phyloP scores from a whole-genome alignment of 2,113 vertebrate species.

The Epinephelus moara region DNA sequence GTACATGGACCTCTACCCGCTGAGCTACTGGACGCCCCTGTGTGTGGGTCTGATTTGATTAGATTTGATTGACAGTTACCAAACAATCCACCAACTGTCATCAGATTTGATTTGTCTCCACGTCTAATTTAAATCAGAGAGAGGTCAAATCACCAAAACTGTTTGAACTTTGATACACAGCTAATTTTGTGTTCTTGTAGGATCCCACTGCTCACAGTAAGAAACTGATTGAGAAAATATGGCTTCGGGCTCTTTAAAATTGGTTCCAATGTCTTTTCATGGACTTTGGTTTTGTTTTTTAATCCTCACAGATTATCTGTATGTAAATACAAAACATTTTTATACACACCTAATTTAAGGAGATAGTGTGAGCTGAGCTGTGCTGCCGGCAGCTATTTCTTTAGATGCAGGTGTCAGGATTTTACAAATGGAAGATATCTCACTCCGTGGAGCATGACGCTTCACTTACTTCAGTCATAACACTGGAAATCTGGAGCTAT shows the following conservation, averaged over 20 bases:
- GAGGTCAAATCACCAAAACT: too few relatives aligned
- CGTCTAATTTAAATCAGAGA: not conserved
- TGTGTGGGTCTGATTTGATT: not conserved
- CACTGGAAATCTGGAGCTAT: slow-evolving; percentile 39
- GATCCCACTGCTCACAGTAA: not conserved
- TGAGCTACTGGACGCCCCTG: too few relatives aligned
- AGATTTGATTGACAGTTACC: not conserved
- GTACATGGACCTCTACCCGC: too few relatives aligned
- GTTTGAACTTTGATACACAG: not conserved
- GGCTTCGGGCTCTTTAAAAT: not conserved
- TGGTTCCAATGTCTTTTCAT: not conserved
- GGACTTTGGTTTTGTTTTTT: not conserved
- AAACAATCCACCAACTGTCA: not conserved
- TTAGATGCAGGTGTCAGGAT: slow-evolving; percentile 22
- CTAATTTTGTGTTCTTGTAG: not conserved
- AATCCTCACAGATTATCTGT: not conserved
- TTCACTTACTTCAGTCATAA: slow-evolving; percentile 64
- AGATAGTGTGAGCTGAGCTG: slow-evolving; percentile 7
- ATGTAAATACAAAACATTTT: not conserved
- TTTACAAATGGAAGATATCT: slow-evolving; percentile 39
- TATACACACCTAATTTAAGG: not conserved
- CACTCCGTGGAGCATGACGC: not conserved
- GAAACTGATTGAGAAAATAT: not conserved
- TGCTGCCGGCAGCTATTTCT: slow-evolving; percentile 12
- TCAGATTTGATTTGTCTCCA: not conserved